Evolutionary conservation across 2,113 vertebrate species (phyloP), one percentile per base, ranked within the genome.

Genomic region (Oryzias celebensis): DNA sequence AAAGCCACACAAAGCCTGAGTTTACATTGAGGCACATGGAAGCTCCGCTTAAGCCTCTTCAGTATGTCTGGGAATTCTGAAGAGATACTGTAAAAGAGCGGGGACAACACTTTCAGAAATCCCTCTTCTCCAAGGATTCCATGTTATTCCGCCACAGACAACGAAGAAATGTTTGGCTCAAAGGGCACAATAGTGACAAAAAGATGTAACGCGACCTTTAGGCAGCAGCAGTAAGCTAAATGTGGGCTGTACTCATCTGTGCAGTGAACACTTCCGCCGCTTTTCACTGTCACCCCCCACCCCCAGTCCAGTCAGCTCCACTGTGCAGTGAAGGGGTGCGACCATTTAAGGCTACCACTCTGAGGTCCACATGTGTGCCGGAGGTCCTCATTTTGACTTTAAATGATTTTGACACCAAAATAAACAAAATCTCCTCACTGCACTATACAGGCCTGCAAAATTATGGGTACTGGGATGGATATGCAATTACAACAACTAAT

Each of bases 381-480:
- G 88, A 89, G 88, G 88, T 88, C 86, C 82, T 87, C 81, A 67
- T 85, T 87, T 90, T 91, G 90, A 92, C 86, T 84, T 57, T 90
- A 91, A 92, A 88, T 85, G 46, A 68, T 84, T 75, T 75, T 90
- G 91, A 91, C 91, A 91, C 88, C 89, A 91, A 90, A 92, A 91
- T 88, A 92, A 92, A 92, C 90, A 91, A 78, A 87, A 83, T 84
- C 85, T 85, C 75, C 75, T 74, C 81, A 53, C 73, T 80, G 63
- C 78, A 84, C 71, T 84, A 84, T 86, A 87, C 86, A 81, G 78
- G 80, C 78, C 81, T 87, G 85, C 81, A 86, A 90, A 85, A 87
- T 86, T 73, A 90, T 77, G 73, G 81, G 77, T 78, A 52, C 56
- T 22, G 57, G 64, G 87, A 85, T 83, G 81, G 83, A 80, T 77